Base-by-base conservation (phyloP, 2,113 vertebrate genomes). In the Centropristis striata region DNA sequence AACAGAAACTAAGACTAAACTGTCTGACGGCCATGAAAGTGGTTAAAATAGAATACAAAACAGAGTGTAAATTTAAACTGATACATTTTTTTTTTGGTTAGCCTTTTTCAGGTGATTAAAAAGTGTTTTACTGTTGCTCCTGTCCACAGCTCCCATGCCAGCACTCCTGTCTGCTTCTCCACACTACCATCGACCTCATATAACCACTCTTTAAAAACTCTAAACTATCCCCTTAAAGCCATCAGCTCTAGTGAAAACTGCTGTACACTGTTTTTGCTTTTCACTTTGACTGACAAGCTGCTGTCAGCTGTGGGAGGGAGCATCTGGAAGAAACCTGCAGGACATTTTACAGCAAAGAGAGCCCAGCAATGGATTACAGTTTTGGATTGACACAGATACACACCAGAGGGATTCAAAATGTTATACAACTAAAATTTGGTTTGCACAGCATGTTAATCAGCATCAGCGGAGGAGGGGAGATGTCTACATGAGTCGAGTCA, bases 351-450 rank as follows among this genome's bases (percentile, higher is more conserved):
- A 6, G 64, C 55, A 16, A 16, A 1, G 0, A 21, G 39, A 59
- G 28, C 8, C 20, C 25, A 25, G 21, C 2, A 3, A 23, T 47
- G 28, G 55, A 76, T 76, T 36, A 27, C 1, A 58, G 3, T 13
- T 68, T 37, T 1, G n/a, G 11, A 42, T 4, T 8, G 57, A 69
- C 2, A 71, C 10, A 55, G 11, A 37, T 8, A 50, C 21, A 46
- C 2, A 15, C 1, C 46, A 67, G 71, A 46, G 4, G 21, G 75
- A 64, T 72, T 42, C 61, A 23, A 41, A 69, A 32, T 42, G 51
- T 76, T 69, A 49, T 8, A 46, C 37, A 70, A 66, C 58, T 58
- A 36, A 64, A 68, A 67, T 23, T 49, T 20, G 36, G 64, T 64
- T 80, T 75, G 11, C 37, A 21, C 4, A n/a, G 44, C 53, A 65